phyloP scores from a whole-genome alignment of 2,888 invertebrate species.

The Blastobasis adustella region DNA sequence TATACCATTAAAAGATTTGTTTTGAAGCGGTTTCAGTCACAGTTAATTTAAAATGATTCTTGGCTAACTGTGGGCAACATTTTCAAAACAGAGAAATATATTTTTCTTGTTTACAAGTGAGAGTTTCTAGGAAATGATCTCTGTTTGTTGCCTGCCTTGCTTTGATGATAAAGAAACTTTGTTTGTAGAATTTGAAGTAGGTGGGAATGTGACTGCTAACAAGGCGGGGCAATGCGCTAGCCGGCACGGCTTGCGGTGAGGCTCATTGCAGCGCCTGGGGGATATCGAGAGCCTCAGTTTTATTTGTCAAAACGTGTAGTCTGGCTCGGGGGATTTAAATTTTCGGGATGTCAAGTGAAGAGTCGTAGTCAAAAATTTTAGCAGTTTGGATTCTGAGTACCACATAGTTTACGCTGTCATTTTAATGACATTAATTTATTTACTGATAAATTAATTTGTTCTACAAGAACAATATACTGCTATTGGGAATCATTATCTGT shows the following conservation, averaged over 20 bases:
- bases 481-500: slow-evolving; percentile 4
- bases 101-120: slow-evolving; percentile 27
- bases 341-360: slow-evolving; percentile 68
- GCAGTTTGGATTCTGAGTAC: slow-evolving; percentile 1
- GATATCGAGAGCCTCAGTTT: slow-evolving; percentile 41
- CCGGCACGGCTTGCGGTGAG: slow-evolving; percentile 58
- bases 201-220: slow-evolving; percentile 50
- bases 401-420: background rate
- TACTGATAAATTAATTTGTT: background rate
- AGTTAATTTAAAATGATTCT: slow-evolving; percentile 5
- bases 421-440: background rate
- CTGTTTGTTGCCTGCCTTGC: slow-evolving; percentile 1
- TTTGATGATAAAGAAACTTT: background rate
- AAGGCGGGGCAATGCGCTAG: slow-evolving; percentile 47
- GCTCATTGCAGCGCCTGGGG: slow-evolving; percentile 51
- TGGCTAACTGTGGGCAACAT: slow-evolving; percentile 23
- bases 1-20: background rate
- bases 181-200: background rate
- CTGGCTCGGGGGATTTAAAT: slow-evolving; percentile 51
- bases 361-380: slow-evolving; percentile 46
- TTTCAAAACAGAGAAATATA: slow-evolving; percentile 25
- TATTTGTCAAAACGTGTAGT: slow-evolving; percentile 30
- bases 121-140: slow-evolving; percentile 15
- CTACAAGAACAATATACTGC: background rate
- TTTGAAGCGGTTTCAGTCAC: background rate